Evolutionary conservation across 2,113 vertebrate genomes (phyloP).

Genomic region (Baryphthengus martii): DNA sequence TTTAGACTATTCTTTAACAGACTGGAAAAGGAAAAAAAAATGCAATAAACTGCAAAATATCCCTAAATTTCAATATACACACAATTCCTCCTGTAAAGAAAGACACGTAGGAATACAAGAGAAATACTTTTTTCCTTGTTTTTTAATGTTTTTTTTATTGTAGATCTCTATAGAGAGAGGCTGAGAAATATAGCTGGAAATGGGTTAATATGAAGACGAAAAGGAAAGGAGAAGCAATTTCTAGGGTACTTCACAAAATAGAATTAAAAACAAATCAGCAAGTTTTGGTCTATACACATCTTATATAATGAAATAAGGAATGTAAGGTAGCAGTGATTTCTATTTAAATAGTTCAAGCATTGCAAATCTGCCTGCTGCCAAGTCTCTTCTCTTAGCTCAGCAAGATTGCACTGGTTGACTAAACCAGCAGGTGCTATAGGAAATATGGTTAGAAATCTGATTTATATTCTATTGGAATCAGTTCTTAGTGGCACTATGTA

Average conservation of each 20-base stretch:
- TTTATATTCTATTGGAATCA: background rate
- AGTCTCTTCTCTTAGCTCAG: background rate
- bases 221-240: background rate
- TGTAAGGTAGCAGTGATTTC: background rate
- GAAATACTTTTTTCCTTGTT: background rate
- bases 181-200: background rate
- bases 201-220: background rate
- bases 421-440: background rate
- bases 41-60: background rate
- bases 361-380: background rate
- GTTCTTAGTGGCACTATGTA: background rate
- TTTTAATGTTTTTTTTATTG: background rate
- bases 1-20: background rate
- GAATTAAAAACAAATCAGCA: background rate
- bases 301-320: background rate
- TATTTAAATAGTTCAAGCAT: background rate
- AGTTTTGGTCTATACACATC: background rate
- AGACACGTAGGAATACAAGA: background rate
- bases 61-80: background rate
- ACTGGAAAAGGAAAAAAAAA: background rate
- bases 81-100: background rate
- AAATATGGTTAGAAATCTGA: background rate
- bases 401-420: background rate
- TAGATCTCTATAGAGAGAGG: background rate
- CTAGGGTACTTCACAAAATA: background rate